A percentile compares a stretch with the other conserved stretches of the same genome.
These are phyloP conservation scores for Pinna nobilis DNA, from an alignment of 1,140 invertebrate species.

Conservation along the genomic window DNA sequence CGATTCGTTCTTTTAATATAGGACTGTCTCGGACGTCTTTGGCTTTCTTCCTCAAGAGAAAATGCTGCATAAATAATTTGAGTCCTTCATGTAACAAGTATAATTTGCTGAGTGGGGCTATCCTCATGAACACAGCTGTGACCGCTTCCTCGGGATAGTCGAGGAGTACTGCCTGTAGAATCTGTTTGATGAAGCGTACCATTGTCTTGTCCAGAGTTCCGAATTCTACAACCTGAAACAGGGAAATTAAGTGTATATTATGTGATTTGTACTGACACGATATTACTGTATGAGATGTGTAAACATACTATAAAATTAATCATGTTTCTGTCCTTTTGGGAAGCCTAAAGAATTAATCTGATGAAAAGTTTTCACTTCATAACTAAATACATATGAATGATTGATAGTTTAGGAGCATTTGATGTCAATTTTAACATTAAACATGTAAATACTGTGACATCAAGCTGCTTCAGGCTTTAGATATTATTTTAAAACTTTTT, in stretches of 20 bases:
- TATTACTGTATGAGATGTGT: neutral
- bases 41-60: conserved; percentile 80
- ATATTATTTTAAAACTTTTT: neutral
- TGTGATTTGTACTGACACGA: neutral
- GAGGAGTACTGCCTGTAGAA: conserved; percentile 83
- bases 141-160: conserved; percentile 78
- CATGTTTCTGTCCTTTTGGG: no score
- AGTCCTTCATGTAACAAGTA: conserved; percentile 85
- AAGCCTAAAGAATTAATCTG: no score
- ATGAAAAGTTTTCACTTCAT: neutral
- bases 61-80: conserved; percentile 86
- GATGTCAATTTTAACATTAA: no score
- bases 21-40: conserved; percentile 38
- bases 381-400: no score
- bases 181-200: conserved; percentile 83
- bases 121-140: conserved; percentile 81
- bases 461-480: neutral
- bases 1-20: conserved; percentile 27
- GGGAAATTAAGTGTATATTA: neutral
- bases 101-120: conserved; percentile 80
- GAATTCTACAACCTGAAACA: conserved; percentile 84
- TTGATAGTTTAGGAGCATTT: no score
- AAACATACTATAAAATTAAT: no score
- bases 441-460: neutral
- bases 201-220: conserved; percentile 84